Percentiles rank a stretch among this genome's conserved stretches.
These are phyloP conservation scores for Drosophila pseudotalamancana DNA, from an alignment of 2,888 invertebrate species.

Conservation along the genomic window DNA sequence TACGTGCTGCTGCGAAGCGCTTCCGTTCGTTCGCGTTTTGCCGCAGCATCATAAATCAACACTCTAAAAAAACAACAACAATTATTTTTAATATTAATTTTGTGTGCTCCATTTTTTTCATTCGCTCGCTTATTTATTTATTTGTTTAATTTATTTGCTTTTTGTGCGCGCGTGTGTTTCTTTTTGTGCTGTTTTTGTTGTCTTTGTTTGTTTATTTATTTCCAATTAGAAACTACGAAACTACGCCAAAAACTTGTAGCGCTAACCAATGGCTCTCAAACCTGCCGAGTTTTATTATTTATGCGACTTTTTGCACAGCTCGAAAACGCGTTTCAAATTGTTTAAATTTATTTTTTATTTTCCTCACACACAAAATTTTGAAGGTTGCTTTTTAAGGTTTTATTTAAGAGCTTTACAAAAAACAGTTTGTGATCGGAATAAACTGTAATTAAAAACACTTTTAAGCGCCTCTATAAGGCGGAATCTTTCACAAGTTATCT, in stretches of 20 bases:
- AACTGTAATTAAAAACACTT: not conserved
- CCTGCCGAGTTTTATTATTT: not conserved
- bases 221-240: conserved; percentile 58
- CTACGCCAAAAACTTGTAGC: conserved; percentile 35
- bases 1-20: conserved; percentile 52
- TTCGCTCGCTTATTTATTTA: conserved; percentile 22
- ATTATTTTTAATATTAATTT: conserved; percentile 68
- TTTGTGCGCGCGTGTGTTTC: conserved; percentile 18
- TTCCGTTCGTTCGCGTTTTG: conserved; percentile 64
- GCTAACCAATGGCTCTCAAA: conserved; percentile 17
- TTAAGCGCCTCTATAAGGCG: not conserved
- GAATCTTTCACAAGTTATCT: not conserved
- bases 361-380: not conserved
- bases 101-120: conserved; percentile 32
- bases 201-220: conserved; percentile 52
- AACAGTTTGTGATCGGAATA: not conserved
- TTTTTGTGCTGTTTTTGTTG: conserved; percentile 10
- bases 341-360: not conserved
- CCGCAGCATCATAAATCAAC: conserved; percentile 78
- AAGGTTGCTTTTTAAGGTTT: not conserved
- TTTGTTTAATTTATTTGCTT: conserved; percentile 54
- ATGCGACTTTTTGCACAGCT: conserved; percentile 25
- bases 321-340: conserved; percentile 54
- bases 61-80: conserved; percentile 47
- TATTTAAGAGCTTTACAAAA: not conserved